Percentiles rank a stretch among this genome's conserved stretches.
These are phyloP conservation scores for Neotoxoptera formosana DNA, from an alignment of 1,140 invertebrate species.

Conservation along the genomic window DNA sequence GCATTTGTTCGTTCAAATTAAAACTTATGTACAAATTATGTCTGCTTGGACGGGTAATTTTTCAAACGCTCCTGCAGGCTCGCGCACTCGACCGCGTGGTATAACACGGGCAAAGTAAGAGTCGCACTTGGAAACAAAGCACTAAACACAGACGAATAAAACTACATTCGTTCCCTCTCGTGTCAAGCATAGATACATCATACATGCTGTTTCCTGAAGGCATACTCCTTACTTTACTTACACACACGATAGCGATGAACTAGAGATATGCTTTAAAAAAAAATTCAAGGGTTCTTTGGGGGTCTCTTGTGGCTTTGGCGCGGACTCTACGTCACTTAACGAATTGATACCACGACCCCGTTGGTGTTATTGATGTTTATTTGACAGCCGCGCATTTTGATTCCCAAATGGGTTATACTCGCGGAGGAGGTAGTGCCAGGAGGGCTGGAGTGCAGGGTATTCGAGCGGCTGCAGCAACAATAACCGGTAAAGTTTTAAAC, in stretches of 20 bases:
- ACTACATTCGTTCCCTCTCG: constrained; percentile 20
- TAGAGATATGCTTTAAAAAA: constrained; percentile 1
- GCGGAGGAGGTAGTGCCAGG: background rate
- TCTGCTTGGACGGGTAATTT: background rate
- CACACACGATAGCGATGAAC: background rate
- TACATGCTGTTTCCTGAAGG: constrained; percentile 15
- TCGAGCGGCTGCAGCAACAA: background rate
- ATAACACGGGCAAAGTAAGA: constrained; percentile 34
- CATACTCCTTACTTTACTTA: background rate
- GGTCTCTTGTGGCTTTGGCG: constrained; percentile 25
- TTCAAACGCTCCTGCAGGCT: background rate
- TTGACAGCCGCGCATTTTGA: constrained; percentile 55
- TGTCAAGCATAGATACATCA: constrained; percentile 14
- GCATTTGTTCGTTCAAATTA: background rate
- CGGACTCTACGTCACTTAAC: constrained; percentile 56
- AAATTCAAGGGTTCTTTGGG: constrained; percentile 38
- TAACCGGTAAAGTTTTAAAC: constrained; percentile 39
- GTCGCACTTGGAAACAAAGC: constrained; percentile 32
- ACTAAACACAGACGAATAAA: constrained; percentile 23
- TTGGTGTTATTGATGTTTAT: constrained; percentile 54
- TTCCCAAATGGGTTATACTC: constrained; percentile 55
- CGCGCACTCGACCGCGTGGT: background rate
- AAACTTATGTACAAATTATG: constrained; percentile 1
- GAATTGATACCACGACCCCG: constrained; percentile 41
- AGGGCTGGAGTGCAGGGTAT: background rate